These are phyloP conservation scores for Labroides dimidiatus DNA, from an alignment of 2,797 vertebrate genomes.

Conservation along the genomic window DNA sequence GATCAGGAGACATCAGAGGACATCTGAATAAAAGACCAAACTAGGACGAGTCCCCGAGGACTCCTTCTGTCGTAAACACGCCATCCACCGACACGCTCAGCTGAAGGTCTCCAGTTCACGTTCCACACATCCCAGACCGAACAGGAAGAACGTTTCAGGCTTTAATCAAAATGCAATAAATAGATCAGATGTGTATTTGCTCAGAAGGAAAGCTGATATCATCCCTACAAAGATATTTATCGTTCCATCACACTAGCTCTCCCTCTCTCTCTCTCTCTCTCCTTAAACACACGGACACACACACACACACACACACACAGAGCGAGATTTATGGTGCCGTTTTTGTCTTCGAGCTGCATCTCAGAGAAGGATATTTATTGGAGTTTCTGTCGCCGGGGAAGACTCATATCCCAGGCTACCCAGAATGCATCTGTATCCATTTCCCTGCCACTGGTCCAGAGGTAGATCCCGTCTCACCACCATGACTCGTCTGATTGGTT, in stretches of 20 bases:
- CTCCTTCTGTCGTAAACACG: too few species aligned
- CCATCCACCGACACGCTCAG: too few species aligned
- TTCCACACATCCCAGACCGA: too few species aligned
- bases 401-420: constrained; percentile 21
- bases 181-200: not conserved
- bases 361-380: constrained; percentile 37
- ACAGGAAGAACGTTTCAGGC: too few species aligned
- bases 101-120: too few species aligned
- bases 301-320: too few species aligned
- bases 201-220: constrained; percentile 2
- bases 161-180: constrained; percentile 3
- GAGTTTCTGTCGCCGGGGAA: constrained; percentile 25
- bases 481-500: constrained; percentile 33
- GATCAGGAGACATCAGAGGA: too few species aligned
- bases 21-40: too few species aligned
- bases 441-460: not conserved
- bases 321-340: constrained; percentile 22
- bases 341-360: constrained; percentile 4
- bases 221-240: constrained; percentile 17
- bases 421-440: constrained; percentile 38
- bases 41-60: too few species aligned
- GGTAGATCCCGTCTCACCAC: constrained; percentile 4
- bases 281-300: too few species aligned
- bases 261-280: not conserved
- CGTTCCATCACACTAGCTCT: constrained; percentile 5